phyloP scores from a whole-genome alignment of 2,113 vertebrate genomes.

The Eolophus roseicapilla region DNA sequence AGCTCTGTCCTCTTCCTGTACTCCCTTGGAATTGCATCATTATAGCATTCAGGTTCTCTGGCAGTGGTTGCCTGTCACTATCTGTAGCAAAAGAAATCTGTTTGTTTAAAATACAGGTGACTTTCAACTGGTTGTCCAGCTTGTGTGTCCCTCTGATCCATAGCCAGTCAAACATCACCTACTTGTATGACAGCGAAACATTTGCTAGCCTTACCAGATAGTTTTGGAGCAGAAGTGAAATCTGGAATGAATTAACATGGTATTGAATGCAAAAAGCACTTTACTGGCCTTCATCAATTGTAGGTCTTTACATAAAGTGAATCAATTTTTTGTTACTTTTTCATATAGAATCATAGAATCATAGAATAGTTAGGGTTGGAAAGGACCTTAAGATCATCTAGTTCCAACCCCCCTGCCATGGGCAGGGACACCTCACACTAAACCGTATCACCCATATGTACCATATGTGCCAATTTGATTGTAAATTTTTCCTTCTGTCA shows the following conservation, averaged over 20 bases:
- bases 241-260: background rate
- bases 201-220: background rate
- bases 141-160: background rate
- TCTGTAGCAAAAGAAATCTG: background rate
- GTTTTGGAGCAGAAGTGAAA: background rate
- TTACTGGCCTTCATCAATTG: background rate
- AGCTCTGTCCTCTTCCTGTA: background rate
- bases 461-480: background rate
- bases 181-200: rapidly evolving
- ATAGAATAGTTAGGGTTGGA: too few species aligned
- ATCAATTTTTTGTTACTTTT: background rate
- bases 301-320: background rate
- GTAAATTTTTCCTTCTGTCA: background rate
- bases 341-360: background rate
- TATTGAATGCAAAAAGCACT: background rate
- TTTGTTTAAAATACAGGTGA: background rate
- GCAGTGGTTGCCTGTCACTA: background rate
- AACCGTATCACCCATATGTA: background rate
- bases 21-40: background rate
- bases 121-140: background rate
- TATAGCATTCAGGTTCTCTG: background rate
- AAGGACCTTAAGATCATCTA: too few species aligned
- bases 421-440: too few species aligned
- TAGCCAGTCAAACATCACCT: background rate
- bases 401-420: too few species aligned